These are phyloP conservation scores for Pantherophis vulpinus DNA, from an alignment of 2,797 vertebrate genomes.

Conservation along the genomic window DNA sequence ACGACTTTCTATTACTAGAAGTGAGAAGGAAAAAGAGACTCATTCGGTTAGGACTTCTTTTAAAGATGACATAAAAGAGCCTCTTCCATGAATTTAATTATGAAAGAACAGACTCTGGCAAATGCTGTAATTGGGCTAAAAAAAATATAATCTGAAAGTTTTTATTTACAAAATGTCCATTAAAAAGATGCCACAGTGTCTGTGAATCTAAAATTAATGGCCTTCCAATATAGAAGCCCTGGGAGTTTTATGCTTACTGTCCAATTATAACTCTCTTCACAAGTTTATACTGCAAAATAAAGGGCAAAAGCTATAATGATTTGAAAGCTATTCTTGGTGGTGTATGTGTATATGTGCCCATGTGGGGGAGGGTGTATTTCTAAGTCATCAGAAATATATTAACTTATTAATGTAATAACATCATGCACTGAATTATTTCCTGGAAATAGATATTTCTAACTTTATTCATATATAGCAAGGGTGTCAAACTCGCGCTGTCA, in stretches of 20 bases:
- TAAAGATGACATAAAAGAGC: background rate
- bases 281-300: background rate
- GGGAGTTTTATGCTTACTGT: background rate
- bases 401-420: background rate
- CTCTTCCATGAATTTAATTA: constrained; percentile 6
- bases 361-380: background rate
- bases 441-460: background rate
- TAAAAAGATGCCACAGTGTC: background rate
- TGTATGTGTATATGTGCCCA: background rate
- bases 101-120: background rate
- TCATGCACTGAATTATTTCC: background rate
- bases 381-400: background rate
- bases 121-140: background rate
- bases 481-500: too few species aligned
- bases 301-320: background rate
- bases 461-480: background rate
- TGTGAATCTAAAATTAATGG: background rate
- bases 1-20: background rate
- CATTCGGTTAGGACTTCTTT: background rate
- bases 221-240: background rate
- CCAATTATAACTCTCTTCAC: background rate
- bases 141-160: background rate
- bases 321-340: background rate
- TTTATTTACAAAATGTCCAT: background rate
- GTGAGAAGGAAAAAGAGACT: background rate